These are phyloP conservation scores for Apostichopus parvimensis DNA, from an alignment of 35 echinoderm and acorn worm species.

Conservation along the genomic window DNA sequence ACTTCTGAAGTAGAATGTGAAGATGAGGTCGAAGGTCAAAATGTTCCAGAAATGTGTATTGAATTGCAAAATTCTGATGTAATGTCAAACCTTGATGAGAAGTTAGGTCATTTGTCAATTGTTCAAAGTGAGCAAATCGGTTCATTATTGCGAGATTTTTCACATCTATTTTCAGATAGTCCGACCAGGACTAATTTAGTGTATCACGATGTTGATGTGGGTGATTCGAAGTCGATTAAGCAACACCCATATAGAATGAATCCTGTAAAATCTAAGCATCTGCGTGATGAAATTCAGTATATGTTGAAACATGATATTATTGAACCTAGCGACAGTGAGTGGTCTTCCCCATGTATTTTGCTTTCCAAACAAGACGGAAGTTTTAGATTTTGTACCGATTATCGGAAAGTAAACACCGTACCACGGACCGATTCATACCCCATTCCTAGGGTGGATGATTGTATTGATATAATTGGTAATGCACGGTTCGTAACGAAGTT, in stretches of 20 bases:
- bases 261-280: background rate
- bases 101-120: slow-evolving; percentile 50
- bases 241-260: slow-evolving; percentile 39
- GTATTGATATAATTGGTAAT: slow-evolving; percentile 65
- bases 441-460: slow-evolving; percentile 66
- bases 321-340: slow-evolving; percentile 63
- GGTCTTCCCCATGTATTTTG: slow-evolving; percentile 65
- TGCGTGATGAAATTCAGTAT: slow-evolving; percentile 22
- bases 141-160: background rate
- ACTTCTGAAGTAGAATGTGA: no score
- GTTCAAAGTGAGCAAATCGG: slow-evolving; percentile 22
- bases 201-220: slow-evolving; percentile 69
- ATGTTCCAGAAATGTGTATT: no score
- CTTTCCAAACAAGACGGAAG: background rate
- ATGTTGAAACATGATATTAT: slow-evolving; percentile 68
- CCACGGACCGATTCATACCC: slow-evolving; percentile 73
- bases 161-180: slow-evolving; percentile 55
- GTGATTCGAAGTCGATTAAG: slow-evolving; percentile 46
- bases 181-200: slow-evolving; percentile 46
- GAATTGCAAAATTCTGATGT: slow-evolving; percentile 40
- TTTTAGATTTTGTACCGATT: slow-evolving; percentile 61
- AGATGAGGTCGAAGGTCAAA: no score
- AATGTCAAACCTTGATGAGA: slow-evolving; percentile 35
- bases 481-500: slow-evolving; percentile 57
- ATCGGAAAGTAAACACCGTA: slow-evolving; percentile 60